Base-by-base conservation (phyloP, 2,888 invertebrate species). In the Melanargia galathea region DNA sequence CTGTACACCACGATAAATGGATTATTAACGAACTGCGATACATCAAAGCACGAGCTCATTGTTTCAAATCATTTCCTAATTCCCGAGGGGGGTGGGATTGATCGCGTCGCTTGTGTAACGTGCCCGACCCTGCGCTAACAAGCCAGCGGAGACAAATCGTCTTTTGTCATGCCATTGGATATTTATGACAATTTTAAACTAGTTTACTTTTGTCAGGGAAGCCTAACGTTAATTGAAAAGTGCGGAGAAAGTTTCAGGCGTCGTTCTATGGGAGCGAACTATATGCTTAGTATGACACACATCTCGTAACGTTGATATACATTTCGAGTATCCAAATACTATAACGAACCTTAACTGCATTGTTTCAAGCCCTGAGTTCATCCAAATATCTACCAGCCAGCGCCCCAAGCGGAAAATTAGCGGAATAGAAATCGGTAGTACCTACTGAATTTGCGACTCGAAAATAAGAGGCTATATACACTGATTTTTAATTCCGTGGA, bases 1-100 rank as follows among this genome's bases (percentile, higher is more conserved):
- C 35, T 35, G 52, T 35, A 11, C 13, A 5, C 35, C 35, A 7
- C 18, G 5, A 7, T 24, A 16, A 49, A 49, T 11, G 30, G 30
- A 51, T 30, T 30, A 51, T 30, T 30, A 51, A 51, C 58, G 33
- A 57, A 58, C 35, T 24, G 10, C 35, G 20, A 30, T 40, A 30
- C 20, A 38, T 22, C 48, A 58, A 35, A 11, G 24, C 54, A 7
- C 18, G 16, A 13, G 62, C 40, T 57, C 52, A 66, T 64, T 64
- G 64, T 64, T 60, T 56, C 43, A 16, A 59, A 66, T 62, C 59
- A 56, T 62, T 66, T 62, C 59, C 56, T 66, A 61, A 60, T 63
- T 51, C 30, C 7, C 33, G 38, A 24, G 16, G 24, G 11, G 20
- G 59, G 60, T 59, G 59, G 26, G 62, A 62, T 65, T 56, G 62